Evolutionary conservation across 1,140 invertebrate species (phyloP), one percentile per base, ranked within the genome.

Genomic region (Idris sp.): DNA sequence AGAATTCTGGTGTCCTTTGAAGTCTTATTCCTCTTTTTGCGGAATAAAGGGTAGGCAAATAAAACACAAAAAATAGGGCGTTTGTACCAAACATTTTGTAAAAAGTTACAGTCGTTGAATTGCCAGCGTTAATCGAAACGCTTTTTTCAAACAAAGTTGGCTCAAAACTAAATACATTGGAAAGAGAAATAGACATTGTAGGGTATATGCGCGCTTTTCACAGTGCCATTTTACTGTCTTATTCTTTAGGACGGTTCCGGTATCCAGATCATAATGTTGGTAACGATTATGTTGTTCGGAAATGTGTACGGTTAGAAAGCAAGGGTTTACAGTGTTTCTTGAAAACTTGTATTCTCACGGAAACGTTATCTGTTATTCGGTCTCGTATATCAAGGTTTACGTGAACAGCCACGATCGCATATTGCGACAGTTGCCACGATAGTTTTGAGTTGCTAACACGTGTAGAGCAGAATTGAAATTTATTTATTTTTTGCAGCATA

Each of bases 271-370:
- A 40, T 64, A 49, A 54, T 28, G 43, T 43, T 25, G 6, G 26
- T 56, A 62, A 72, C 58, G 53, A 73, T 56, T 53, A 49, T 38
- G 46, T 49, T 9, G 44, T 73, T 46, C 48, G 41, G 46, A 46
- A 44, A 35, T 49, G 30, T 40, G 43, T 13, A 64, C 30, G 48
- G 26, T 64, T 49, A 41, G 40, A 54, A 53, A 59, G 36, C 48
- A 46, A 36, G 30, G 36, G 31, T 33, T 31, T 48, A 62, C 58
- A n/a, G 18, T 31, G 31, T 8, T 40, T 41, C 3, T 19, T 7
- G 10, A 26, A 26, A 46, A 51, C 16, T 40, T 19, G 51, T 33
- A 51, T 8, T 43, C 16, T 10, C 28, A 25, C 41, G 31, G 33
- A 46, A 54, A 56, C 7, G 16, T 46, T 54, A 65, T 41, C 41